Percentiles rank a stretch among this genome's conserved stretches.
phyloP scores from a whole-genome alignment of 2,113 vertebrate species.

The Erythrocercus mccallii region DNA sequence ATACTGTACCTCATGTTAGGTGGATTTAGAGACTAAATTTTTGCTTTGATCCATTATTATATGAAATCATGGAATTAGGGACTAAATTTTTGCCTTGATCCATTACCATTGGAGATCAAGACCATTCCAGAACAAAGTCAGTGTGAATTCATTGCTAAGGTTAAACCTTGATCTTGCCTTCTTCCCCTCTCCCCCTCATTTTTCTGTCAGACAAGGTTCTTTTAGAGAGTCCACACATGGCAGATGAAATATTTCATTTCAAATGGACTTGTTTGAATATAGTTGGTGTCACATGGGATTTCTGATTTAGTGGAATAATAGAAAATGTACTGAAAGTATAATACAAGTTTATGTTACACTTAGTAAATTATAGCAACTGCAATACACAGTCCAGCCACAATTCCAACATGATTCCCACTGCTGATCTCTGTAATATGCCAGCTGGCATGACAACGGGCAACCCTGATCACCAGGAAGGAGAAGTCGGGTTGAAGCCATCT shows the following conservation, averaged over 20 bases:
- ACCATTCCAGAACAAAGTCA: background rate
- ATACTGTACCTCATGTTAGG: background rate
- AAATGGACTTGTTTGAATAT: background rate
- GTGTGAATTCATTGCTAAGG: background rate
- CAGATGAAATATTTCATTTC: background rate
- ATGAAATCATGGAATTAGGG: background rate
- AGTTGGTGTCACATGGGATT: background rate
- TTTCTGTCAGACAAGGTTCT: background rate
- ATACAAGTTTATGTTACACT: background rate
- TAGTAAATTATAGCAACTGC: background rate
- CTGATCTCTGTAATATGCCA: background rate
- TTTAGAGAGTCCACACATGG: background rate
- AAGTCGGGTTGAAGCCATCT: background rate
- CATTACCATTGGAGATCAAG: background rate
- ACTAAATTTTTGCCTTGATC: background rate
- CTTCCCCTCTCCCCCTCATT: fast-evolving
- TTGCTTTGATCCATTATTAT: background rate
- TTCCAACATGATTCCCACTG: background rate
- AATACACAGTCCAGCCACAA: background rate
- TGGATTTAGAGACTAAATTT: background rate
- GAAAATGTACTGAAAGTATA: background rate
- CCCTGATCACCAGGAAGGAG: background rate
- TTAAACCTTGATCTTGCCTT: background rate
- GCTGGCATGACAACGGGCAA: background rate
- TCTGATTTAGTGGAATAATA: background rate